Base-by-base conservation (phyloP, 2,113 vertebrate genomes). In the Alethe diademata region DNA sequence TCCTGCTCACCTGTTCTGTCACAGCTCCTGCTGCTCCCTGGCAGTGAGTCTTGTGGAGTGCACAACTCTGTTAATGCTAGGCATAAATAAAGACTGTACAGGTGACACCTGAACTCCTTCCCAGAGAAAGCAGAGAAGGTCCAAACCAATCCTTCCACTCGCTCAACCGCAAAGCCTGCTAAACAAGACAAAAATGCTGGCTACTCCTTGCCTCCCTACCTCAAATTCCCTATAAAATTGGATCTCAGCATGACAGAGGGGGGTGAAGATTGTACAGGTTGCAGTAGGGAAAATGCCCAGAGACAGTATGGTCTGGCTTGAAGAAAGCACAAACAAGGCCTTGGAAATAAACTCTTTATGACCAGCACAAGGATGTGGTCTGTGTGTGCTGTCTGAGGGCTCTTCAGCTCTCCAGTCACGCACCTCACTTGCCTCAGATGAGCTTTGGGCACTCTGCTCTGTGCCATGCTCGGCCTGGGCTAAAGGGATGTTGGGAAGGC, bases 1-100 rank as follows among this genome's bases (percentile, higher is more conserved):
- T 50, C 26, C 1, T 0, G 1, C 35, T 67, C 7, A 0, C 29
- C 50, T 15, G 74, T 12, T 31, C 36, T 3, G 1, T 40, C 57
- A 19, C 57, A 36, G 62, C 31, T 57, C 65, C 47, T 14, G 12
- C 56, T 3, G 14, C 40, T 50, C 28, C 40, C 42, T 3, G 7
- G 7, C 16, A 19, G 19, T 1, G 1, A 56, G 12, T 14, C 38
- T 6, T 26, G 18, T 14, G 28, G 20, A 26, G 19, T 24, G 51
- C 42, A 10, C 5, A 33, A 6, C n/a, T 19, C 45, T 5, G 33
- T 42, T 43, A 6, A 0, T 11, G 23, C 19, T 18, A 13, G 50
- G 19, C 35, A 48, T 4, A 26, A 53, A 28, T 5, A 31, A 40
- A 51, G n/a, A 24, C n/a, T 62, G 38, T 42, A 25, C 35, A 19